Base-by-base conservation (phyloP, 2,113 vertebrate genomes). In the Petromus typicus region DNA sequence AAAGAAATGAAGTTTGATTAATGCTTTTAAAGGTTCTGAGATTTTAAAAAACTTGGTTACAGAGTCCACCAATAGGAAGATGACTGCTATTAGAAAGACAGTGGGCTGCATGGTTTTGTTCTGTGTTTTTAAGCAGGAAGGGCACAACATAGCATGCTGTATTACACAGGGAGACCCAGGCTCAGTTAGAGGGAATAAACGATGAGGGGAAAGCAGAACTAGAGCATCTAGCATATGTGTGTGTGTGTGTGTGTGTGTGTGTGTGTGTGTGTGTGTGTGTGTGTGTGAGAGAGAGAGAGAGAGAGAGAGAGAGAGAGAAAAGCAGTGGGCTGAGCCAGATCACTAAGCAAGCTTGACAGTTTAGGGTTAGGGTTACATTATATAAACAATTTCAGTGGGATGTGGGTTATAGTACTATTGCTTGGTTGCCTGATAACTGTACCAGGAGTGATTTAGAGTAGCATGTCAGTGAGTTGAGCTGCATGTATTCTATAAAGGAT, bases 111-210 rank as follows among this genome's bases (percentile, higher is more conserved):
- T 1, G 66, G 20, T 73, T 89, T 16, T 32, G 48, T 51, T 51
- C 10, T 51, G 10, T 51, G 25, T 71, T 69, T 43, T 43, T 25
- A 11, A 71, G 8, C 37, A 11, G 22, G 86, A 69, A 9, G 51
- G 27, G 0, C 34, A 32, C n/a, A 7, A 11, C 10, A 16, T 4
- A 14, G 2, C 8, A 13, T 22, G 18, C 7, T 22, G 18, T 59
- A 12, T 6, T 32, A 57, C 0, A 3, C 7, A 1, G 14, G 18
- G 30, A 63, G n/a, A 30, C 27, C 10, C 13, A 11, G 2, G 0
- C 17, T 40, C 27, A 20, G n/a, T 40, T 12, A n/a, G 34, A 17
- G 56, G 16, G 43, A 43, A 92, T 1, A 56, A 32, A 8, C 27
- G 75, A 25, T 5, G 3, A 79, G 2, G 43, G 20, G n/a, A 79